phyloP scores from a whole-genome alignment of 2,797 vertebrate genomes.

The Sternotherus odoratus region DNA sequence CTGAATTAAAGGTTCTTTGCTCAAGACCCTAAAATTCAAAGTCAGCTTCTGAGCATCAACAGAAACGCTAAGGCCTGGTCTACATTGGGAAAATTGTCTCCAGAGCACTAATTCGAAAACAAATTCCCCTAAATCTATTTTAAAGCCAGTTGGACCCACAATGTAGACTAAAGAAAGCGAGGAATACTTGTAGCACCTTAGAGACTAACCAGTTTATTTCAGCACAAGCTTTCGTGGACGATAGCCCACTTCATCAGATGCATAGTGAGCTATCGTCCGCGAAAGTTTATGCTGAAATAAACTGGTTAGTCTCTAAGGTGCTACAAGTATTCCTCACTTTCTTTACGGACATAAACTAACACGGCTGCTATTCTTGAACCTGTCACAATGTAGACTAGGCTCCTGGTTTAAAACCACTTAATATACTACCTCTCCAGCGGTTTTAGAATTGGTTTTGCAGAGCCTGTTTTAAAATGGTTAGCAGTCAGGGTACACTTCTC shows the following conservation, averaged over 20 bases:
- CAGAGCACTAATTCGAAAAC: background rate
- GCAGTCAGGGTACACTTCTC: background rate
- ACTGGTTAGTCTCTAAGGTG: too few relatives aligned
- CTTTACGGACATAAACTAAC: too few relatives aligned
- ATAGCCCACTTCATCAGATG: too few relatives aligned
- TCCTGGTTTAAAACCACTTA: background rate
- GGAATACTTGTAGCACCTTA: too few relatives aligned
- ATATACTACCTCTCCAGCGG: background rate
- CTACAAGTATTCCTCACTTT: too few relatives aligned
- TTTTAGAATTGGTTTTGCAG: conserved; percentile 22
- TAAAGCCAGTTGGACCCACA: conserved; percentile 10
- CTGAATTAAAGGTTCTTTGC: background rate
- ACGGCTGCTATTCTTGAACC: too few relatives aligned
- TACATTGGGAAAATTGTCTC: background rate
- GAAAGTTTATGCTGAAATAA: too few relatives aligned
- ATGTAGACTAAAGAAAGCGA: background rate
- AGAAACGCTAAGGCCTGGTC: background rate
- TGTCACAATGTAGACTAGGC: background rate
- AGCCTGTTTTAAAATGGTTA: background rate
- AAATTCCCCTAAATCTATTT: background rate
- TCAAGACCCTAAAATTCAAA: background rate
- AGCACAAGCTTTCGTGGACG: too few relatives aligned
- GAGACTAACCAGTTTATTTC: too few relatives aligned
- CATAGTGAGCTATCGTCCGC: too few relatives aligned
- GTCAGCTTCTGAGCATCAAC: background rate